Conservation (phyloP, 2,888 invertebrate genomes). For the Clivina fossor region DNA sequence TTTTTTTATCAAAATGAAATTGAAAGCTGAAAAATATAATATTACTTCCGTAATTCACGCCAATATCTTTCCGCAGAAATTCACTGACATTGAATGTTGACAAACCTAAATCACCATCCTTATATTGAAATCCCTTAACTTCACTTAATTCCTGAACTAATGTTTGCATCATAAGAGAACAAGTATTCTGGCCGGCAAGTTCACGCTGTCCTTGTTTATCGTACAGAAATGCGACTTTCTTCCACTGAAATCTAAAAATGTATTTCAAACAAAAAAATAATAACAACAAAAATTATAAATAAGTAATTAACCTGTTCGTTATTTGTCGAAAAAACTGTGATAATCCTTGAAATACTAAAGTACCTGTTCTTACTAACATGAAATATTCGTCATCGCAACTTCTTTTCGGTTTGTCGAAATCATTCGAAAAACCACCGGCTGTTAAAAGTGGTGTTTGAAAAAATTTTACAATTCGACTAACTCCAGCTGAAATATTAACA, state of each 20-base stretch:
- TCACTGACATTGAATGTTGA: constrained; percentile 59
- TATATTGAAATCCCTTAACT: constrained; percentile 53
- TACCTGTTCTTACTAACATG: constrained; percentile 74
- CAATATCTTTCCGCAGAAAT: constrained; percentile 66
- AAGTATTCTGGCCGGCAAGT: constrained; percentile 70
- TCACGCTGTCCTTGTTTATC: constrained; percentile 70
- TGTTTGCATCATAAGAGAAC: constrained; percentile 74
- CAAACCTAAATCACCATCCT: constrained; percentile 64
- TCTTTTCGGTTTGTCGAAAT: constrained; percentile 73
- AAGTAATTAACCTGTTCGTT: constrained; percentile 65
- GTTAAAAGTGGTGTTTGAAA: constrained; percentile 76
- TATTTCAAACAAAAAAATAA: neutral
- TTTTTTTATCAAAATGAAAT: constrained; percentile 20
- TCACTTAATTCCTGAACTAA: constrained; percentile 64
- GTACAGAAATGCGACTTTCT: constrained; percentile 71
- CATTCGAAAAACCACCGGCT: constrained; percentile 77
- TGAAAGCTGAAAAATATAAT: constrained; percentile 40
- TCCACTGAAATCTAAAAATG: constrained; percentile 69
- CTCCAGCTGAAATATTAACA: constrained; percentile 67
- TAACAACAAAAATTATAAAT: neutral
- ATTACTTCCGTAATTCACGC: constrained; percentile 73
- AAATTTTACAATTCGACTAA: constrained; percentile 77
- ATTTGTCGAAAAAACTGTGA: constrained; percentile 70
- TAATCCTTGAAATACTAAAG: constrained; percentile 71
- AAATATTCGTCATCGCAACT: constrained; percentile 74